Percentiles rank a stretch among this genome's conserved stretches.
These are phyloP conservation scores for Cryptus armator DNA, from an alignment of 2,888 invertebrate genomes.

Conservation along the genomic window DNA sequence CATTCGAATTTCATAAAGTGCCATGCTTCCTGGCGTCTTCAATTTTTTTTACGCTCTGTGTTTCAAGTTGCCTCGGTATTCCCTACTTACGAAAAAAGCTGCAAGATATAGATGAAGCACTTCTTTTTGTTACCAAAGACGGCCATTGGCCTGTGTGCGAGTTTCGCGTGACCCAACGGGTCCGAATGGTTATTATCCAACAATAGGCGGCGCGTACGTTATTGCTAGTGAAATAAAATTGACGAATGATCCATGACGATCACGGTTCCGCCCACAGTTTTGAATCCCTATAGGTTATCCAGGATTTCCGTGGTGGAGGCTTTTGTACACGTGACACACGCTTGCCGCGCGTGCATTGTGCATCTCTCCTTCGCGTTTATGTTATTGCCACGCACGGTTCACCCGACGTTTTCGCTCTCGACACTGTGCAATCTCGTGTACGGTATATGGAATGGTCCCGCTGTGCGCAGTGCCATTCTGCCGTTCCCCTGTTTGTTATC, in stretches of 20 bases:
- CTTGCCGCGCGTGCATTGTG: conserved; percentile 37
- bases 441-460: conserved; percentile 31
- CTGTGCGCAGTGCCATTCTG: conserved; percentile 38
- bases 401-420: conserved; percentile 19
- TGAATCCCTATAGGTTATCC: background rate
- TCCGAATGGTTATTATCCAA: background rate
- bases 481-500: conserved; percentile 38
- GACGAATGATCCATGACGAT: conserved; percentile 73
- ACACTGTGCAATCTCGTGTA: conserved; percentile 17
- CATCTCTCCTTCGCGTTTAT: conserved; percentile 39
- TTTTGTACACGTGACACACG: conserved; percentile 15
- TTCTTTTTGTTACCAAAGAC: background rate
- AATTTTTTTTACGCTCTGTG: too few relatives aligned
- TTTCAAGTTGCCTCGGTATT: too few relatives aligned
- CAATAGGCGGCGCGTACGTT: conserved; percentile 6
- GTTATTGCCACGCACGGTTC: conserved; percentile 42
- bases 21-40: too few relatives aligned
- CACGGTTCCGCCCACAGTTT: conserved; percentile 31
- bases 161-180: background rate
- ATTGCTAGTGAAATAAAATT: conserved; percentile 72
- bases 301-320: background rate
- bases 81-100: background rate
- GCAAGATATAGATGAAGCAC: background rate
- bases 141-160: background rate
- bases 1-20: too few relatives aligned